phyloP scores from a whole-genome alignment of 2,888 invertebrate species.

The Chymomyza fuscimana region DNA sequence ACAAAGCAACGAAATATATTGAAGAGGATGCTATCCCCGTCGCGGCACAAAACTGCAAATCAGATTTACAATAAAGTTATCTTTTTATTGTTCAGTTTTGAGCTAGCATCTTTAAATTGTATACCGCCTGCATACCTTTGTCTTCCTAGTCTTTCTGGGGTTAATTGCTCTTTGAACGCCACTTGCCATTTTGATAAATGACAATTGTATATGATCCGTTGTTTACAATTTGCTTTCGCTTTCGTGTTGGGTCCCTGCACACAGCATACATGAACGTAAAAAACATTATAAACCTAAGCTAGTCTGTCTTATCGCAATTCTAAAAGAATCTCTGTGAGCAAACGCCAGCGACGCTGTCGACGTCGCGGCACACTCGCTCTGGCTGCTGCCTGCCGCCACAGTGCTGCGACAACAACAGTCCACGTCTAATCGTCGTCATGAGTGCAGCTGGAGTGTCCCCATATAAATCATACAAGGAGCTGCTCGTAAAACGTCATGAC shows the following conservation, averaged over 20 bases:
- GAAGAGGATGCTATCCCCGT: too few relatives aligned
- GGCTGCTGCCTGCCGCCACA: slow-evolving; percentile 10
- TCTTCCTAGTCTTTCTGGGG: not conserved
- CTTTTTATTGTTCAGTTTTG: too few relatives aligned
- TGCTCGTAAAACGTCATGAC: slow-evolving; percentile 74
- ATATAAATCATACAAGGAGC: slow-evolving; percentile 47
- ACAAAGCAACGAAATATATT: too few relatives aligned
- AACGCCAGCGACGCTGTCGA: not conserved
- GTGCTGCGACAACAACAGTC: not conserved
- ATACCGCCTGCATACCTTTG: too few relatives aligned
- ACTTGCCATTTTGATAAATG: not conserved
- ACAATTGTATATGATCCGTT: not conserved
- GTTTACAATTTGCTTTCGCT: not conserved
- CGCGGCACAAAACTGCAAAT: too few relatives aligned
- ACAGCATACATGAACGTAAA: too few relatives aligned
- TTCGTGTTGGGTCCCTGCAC: too few relatives aligned
- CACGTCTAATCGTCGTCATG: slow-evolving; percentile 3
- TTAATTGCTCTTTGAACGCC: not conserved
- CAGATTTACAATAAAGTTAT: too few relatives aligned
- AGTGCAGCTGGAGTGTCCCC: slow-evolving; percentile 3
- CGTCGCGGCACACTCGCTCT: not conserved
- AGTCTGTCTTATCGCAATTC: not conserved
- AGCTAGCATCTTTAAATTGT: too few relatives aligned
- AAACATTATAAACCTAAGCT: not conserved
- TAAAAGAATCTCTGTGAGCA: not conserved